Evolutionary conservation across 2,797 vertebrate genomes (phyloP), one percentile per base, ranked within the genome.

Genomic region (Gallinago solitaria): DNA sequence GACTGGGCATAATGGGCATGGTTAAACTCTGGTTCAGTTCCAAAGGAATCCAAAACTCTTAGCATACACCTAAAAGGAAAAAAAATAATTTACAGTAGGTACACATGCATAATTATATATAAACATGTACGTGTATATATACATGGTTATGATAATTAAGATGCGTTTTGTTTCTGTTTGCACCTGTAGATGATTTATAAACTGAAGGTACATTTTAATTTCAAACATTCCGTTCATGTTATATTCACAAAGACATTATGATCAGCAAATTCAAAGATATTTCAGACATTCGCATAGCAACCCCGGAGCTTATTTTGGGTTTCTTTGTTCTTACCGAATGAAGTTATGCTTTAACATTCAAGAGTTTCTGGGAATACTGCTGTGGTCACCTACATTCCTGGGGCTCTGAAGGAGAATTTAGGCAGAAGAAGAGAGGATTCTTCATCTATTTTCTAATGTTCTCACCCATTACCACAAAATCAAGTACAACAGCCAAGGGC

Each of bases 1-100:
- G 99, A 99, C 97, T 99, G 99, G 57, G 99, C 99, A 47, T 99
- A 99, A 97, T 99, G 99, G 79, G 99, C 99, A 39, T 99, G 99
- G 96, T 99, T 99, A 95, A 99, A 99, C 97, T 99, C 99, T 3
- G 99, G 99, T 87, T 99, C 99, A 0, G 99, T 99, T 87, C 99
- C 99, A 59, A 99, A 99, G 3, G 99, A 99, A 96, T 99, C 99
- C 86, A 99, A 96, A 89, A 99, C 99, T 80, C 99, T 98, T 39
- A 99, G 96, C 99, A 99, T 99, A 95, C 99, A 99, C 97, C 99
- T 99, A 51, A 63, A 94, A 95, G 47, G 81, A 93, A 83, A 87
- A 81, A 59, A 43, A 32, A 6, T 9, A n/a, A 47, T 5, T 33
- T 59, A 51, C 35, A 73, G 12, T 41, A 77, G 43, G 12, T 39